Evolutionary conservation across 2,888 invertebrate species (phyloP).

Genomic region (Noctua janthe): DNA sequence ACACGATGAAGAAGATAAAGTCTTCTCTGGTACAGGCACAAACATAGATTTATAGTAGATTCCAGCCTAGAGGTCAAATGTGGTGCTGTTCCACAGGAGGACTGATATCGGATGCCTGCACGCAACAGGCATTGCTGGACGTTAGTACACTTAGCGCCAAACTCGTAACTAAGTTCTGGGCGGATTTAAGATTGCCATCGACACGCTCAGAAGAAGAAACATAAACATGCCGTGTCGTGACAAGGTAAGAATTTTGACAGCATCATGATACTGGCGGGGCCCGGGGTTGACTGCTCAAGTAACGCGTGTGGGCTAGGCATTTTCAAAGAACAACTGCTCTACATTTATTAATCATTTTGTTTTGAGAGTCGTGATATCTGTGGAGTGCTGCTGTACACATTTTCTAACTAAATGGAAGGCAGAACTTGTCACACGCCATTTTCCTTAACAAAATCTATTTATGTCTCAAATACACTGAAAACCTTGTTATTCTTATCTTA

Average conservation of each 20-base stretch:
- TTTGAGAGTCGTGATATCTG: background rate
- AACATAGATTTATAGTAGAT: background rate
- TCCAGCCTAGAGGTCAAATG: background rate
- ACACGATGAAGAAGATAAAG: background rate
- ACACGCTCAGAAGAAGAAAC: background rate
- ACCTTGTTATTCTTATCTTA: conserved; percentile 35
- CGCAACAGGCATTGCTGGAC: background rate
- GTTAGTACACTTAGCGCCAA: background rate
- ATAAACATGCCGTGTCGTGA: background rate
- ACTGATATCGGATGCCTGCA: background rate
- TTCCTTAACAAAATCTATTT: background rate
- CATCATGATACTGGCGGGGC: background rate
- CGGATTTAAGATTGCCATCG: background rate
- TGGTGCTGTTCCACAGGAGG: background rate
- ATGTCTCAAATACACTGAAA: background rate
- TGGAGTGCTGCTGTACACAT: background rate
- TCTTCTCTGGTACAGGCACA: background rate
- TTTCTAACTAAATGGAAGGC: background rate
- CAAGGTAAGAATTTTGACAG: background rate
- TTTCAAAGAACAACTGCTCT: too few relatives aligned
- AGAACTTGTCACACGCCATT: background rate
- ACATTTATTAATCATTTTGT: background rate
- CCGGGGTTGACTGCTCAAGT: background rate
- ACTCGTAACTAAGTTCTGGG: background rate
- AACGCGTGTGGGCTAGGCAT: background rate